Base-by-base conservation (phyloP, 2,797 vertebrate genomes). In the Sphenodon punctatus region DNA sequence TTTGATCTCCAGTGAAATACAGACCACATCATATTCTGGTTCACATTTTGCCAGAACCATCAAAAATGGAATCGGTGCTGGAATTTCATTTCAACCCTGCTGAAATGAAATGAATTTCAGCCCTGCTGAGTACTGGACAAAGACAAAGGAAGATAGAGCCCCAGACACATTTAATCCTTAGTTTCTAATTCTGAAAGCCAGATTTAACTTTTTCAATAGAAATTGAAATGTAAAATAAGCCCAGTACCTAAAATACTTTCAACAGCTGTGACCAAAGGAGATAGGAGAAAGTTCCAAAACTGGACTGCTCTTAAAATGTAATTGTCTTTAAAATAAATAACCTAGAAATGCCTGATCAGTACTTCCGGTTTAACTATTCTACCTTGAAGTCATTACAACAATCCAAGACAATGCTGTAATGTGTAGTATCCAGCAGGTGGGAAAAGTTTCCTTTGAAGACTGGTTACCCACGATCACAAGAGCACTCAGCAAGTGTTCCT, bases 341-440 rank as follows among this genome's bases (percentile, higher is more conserved):
- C 68, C 1, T 4, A n/a, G 10, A 46, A 32, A 49, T 74, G 32
- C n/a, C 17, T 23, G 53, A 12, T 1, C 17, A 34, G 27, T 19
- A 25, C 20, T 56, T 10, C 13, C 60, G 2, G 17, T 10, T 2
- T 27, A 49, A 10, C 5, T 59, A 49, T 53, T 59, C n/a, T 43
- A 23, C 15, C 20, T 39, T 25, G 45, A 17, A 58, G 27, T n/a
- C 10, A 0, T 0, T 16, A 43, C 66, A 27, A 36, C 5, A 8
- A 5, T n/a, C n/a, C n/a, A n/a, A n/a, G n/a, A n/a, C n/a, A n/a
- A n/a, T n/a, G n/a, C n/a, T n/a, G n/a, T n/a, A n/a, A n/a, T n/a
- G n/a, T n/a, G n/a, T n/a, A 51, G 10, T 11, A 61, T 72, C 2
- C 23, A 48, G 3, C 2, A 85, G 3, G 16, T 13, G 46, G 14